Base-by-base conservation (phyloP, 2,113 vertebrate species). In the Entosphenus tridentatus region DNA sequence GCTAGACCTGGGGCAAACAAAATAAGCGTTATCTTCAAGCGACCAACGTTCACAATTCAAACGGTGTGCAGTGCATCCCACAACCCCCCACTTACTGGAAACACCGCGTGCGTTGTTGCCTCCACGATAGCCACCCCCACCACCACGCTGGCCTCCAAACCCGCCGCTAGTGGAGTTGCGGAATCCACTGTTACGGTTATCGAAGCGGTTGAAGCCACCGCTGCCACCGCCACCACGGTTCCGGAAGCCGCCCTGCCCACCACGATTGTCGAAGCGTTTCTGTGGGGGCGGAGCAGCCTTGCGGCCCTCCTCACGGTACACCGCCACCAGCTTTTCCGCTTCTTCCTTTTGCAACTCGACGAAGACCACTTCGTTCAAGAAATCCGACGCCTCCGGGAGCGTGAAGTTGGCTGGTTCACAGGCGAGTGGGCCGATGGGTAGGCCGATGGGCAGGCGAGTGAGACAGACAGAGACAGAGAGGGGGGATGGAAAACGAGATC, bases 261-360 rank as follows among this genome's bases (percentile, higher is more conserved):
- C 80, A 62, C 88, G 78, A 78, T 78, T 86, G 76, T 91, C 86
- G 8, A 84, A 88, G 69, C 88, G 86, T 71, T 93, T 93, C 7
- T 90, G 87, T 0, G 87, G 86, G 0, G 88, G 88, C 0, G 88
- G 88, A 2, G 81, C 86, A 0, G 88, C 86, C 73, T 80, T 86
- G 57, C 81, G 84, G 17, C 87, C 88, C 57, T 91, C 88, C 57
- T 89, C 87, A 8, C 89, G 90, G 80, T 93, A 93, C 67, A 84
- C 81, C 71, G 83, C 84, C 74, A 93, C 69, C 74, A 90, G 78
- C 74, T 75, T 79, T 70, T 85, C 83, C 0, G 87, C 86, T 67
- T 90, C 88, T 0, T 87, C 87, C 2, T 73, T 76, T 75, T 88
- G 83, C 73, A 86, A 72, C 76, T 93, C 88, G 1, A 77, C 56